These are phyloP conservation scores for Temnothorax curvispinosus DNA, from an alignment of 1,140 invertebrate genomes.

Conservation along the genomic window DNA sequence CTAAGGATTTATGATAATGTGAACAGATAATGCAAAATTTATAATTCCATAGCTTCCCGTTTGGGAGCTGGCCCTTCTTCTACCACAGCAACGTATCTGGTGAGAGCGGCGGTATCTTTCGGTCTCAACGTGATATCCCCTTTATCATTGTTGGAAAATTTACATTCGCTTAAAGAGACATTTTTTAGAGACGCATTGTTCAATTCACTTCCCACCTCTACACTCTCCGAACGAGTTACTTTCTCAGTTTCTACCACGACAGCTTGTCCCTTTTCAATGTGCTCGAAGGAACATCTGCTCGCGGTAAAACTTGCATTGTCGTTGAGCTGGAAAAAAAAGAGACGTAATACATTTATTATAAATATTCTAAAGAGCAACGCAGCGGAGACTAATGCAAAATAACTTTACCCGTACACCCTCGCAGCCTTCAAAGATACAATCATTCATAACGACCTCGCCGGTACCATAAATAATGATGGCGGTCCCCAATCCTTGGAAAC, in stretches of 20 bases:
- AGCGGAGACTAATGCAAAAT: not conserved
- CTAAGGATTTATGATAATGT: not conserved
- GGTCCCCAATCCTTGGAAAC: constrained; percentile 80
- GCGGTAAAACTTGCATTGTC: constrained; percentile 75
- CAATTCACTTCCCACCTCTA: constrained; percentile 74
- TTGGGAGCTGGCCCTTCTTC: not conserved
- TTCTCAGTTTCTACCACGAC: constrained; percentile 81
- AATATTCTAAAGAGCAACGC: not conserved
- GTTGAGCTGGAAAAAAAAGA: constrained; percentile 64
- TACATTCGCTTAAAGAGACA: constrained; percentile 78
- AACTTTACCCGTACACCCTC: constrained; percentile 81
- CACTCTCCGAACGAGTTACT: constrained; percentile 54
- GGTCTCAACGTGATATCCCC: constrained; percentile 77
- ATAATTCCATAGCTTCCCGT: not conserved
- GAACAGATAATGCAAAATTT: not conserved
- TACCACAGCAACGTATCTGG: not conserved
- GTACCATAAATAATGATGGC: constrained; percentile 77
- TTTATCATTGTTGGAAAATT: constrained; percentile 77
- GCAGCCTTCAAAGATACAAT: constrained; percentile 79
- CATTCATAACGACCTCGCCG: constrained; percentile 75
- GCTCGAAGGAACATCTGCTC: constrained; percentile 75
- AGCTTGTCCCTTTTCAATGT: constrained; percentile 79
- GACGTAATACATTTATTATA: not conserved
- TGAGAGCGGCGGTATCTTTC: constrained; percentile 51
- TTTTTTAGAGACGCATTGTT: constrained; percentile 71